A percentile compares a stretch with the other conserved stretches of the same genome.
Evolutionary conservation across 37 sponge, comb jelly and placozoan genomes (phyloP).

Genomic region (Mnemiopsis leidyi): DNA sequence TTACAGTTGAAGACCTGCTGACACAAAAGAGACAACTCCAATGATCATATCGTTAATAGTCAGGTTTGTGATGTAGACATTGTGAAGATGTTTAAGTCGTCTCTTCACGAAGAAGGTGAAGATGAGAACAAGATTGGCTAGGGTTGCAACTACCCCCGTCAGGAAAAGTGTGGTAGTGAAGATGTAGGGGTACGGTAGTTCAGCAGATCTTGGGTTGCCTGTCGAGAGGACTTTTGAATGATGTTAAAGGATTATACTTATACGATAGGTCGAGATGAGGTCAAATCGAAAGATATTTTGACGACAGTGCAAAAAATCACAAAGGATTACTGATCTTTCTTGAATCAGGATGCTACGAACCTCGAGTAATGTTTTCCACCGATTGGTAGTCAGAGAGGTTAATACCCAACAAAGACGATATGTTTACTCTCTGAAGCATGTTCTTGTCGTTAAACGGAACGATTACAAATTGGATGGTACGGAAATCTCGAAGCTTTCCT

Average conservation of each 20-base stretch:
- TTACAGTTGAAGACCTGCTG: neutral
- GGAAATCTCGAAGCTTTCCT: too few species aligned
- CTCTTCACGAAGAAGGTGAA: constrained; percentile 19
- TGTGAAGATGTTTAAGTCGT: constrained; percentile 27
- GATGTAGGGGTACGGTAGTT: neutral
- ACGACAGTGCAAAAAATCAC: too few species aligned
- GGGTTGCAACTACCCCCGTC: neutral
- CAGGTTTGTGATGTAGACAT: constrained; percentile 13
- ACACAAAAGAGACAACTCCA: neutral
- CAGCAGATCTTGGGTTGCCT: neutral
- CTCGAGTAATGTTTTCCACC: neutral
- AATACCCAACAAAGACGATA: neutral
- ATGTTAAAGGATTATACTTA: too few species aligned
- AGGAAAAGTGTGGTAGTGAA: neutral
- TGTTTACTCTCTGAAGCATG: neutral
- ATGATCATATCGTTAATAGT: neutral
- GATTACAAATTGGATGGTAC: too few species aligned
- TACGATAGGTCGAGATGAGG: too few species aligned
- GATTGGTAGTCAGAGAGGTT: neutral
- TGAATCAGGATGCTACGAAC: too few species aligned
- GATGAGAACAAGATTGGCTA: neutral
- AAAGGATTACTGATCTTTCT: too few species aligned
- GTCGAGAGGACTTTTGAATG: too few species aligned
- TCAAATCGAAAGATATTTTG: too few species aligned
- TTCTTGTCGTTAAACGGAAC: too few species aligned